Percentiles rank a stretch among this genome's conserved stretches.
Evolutionary conservation across 1,140 invertebrate species (phyloP).

Genomic region (Colletes latitarsis): DNA sequence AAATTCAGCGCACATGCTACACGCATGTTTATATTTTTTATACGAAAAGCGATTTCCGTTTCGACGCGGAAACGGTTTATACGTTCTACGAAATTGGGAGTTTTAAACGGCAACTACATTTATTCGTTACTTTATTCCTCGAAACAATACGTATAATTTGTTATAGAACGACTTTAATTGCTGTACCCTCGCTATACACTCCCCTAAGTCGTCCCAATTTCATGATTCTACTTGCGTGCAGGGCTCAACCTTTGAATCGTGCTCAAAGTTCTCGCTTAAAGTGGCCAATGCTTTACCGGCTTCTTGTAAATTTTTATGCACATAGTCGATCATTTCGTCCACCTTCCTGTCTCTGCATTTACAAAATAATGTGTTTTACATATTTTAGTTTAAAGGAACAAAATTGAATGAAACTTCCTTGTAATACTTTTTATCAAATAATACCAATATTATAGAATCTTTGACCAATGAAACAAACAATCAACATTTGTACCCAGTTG

Average conservation of each 20-base stretch:
- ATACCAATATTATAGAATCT: too few relatives aligned
- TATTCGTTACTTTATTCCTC: neutral
- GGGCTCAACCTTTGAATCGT: conserved; percentile 77
- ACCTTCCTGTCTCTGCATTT: conserved; percentile 71
- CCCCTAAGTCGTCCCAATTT: conserved; percentile 36
- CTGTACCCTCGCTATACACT: conserved; percentile 35
- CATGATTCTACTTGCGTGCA: conserved; percentile 61
- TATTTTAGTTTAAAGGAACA: neutral
- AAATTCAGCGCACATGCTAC: neutral
- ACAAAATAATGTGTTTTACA: neutral
- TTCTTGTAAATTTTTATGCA: conserved; percentile 72
- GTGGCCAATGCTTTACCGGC: conserved; percentile 69
- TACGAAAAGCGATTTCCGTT: neutral
- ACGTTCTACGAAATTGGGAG: conserved; percentile 32
- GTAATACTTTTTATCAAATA: too few relatives aligned
- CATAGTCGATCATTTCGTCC: conserved; percentile 73
- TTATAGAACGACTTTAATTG: conserved; percentile 1
- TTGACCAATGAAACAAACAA: too few relatives aligned
- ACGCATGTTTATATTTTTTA: conserved; percentile 4
- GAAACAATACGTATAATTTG: neutral
- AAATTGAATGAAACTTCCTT: too few relatives aligned
- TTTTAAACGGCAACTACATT: conserved; percentile 10
- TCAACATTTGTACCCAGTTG: conserved; percentile 31
- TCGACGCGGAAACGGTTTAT: neutral
- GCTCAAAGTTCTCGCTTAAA: conserved; percentile 74